Percentiles rank a stretch among this genome's conserved stretches.
These are phyloP conservation scores for Sebastes alutus DNA, from an alignment of 2,797 vertebrate species.

Conservation along the genomic window DNA sequence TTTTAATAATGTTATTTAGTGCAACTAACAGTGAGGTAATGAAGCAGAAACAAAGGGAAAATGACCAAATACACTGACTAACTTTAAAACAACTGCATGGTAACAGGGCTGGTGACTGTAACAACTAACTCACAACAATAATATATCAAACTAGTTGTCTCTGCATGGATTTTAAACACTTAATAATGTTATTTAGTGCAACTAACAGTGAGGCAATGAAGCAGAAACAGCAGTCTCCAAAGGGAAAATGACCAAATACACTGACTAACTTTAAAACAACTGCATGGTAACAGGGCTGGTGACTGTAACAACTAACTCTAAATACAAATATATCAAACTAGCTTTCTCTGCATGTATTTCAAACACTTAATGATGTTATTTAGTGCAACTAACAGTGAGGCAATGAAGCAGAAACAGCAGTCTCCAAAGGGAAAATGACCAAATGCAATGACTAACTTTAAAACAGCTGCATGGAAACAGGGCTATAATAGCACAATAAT, in stretches of 20 bases:
- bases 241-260: background rate
- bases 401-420: constrained; percentile 11
- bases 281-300: constrained; percentile 36
- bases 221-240: background rate
- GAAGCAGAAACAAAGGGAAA: constrained; percentile 8
- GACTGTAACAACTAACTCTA: no score
- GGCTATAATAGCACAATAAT: constrained; percentile 9
- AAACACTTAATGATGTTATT: constrained; percentile 12
- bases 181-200: constrained; percentile 12
- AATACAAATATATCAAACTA: background rate
- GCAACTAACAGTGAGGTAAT: constrained; percentile 29
- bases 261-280: constrained; percentile 34
- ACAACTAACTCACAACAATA: background rate
- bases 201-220: constrained; percentile 25
- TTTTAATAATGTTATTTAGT: constrained; percentile 5
- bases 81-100: constrained; percentile 59
- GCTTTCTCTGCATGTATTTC: background rate
- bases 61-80: background rate
- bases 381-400: constrained; percentile 29
- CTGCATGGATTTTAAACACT: constrained; percentile 14
- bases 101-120: constrained; percentile 5
- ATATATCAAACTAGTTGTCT: background rate
- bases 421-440: background rate
- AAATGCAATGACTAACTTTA: constrained; percentile 26
- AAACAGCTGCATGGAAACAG: constrained; percentile 54